Evolutionary conservation across 2,888 invertebrate species (phyloP).

Genomic region (Merodon equestris): DNA sequence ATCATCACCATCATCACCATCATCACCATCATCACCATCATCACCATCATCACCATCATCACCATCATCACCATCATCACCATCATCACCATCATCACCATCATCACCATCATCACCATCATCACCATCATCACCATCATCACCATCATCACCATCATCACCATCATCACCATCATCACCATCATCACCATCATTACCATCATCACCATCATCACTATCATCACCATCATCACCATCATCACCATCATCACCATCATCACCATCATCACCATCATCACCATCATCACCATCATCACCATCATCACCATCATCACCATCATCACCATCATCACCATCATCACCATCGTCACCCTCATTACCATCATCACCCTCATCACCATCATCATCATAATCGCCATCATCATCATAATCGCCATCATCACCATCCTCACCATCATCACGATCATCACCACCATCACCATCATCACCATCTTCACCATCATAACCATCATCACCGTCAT

Average conservation of each 20-base stretch:
- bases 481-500: too few relatives aligned
- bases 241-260: not conserved
- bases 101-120: conserved; percentile 5
- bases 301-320: not conserved
- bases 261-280: not conserved
- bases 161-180: not conserved
- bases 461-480: too few relatives aligned
- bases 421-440: too few relatives aligned
- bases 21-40: conserved; percentile 2
- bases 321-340: not conserved
- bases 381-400: too few relatives aligned
- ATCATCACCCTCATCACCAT: too few relatives aligned
- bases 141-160: not conserved
- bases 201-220: not conserved
- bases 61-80: conserved; percentile 1
- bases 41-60: conserved; percentile 5
- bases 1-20: conserved; percentile 5
- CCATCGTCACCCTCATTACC: too few relatives aligned
- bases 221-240: not conserved
- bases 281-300: not conserved
- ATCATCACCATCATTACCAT: not conserved
- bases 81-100: conserved; percentile 5
- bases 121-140: not conserved
- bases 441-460: too few relatives aligned
- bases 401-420: too few relatives aligned